Evolutionary conservation across 2,797 vertebrate species (phyloP).

Genomic region (Xenopus petersii): DNA sequence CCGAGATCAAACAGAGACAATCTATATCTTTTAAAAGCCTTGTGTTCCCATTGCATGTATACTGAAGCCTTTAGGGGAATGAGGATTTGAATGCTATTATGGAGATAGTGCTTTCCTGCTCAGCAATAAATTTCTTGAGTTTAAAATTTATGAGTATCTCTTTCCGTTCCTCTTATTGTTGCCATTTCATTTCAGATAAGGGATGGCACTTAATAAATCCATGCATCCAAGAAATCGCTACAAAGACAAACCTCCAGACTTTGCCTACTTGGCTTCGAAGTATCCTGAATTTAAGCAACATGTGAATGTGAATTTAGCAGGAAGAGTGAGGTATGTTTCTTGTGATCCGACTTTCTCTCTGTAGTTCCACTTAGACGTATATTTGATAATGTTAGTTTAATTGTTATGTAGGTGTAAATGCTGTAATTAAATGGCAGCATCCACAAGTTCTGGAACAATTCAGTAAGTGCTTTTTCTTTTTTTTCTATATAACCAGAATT

Average conservation of each 20-base stretch:
- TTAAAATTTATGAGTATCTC: not conserved
- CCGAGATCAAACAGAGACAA: not conserved
- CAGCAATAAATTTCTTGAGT: not conserved
- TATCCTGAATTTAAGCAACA: slow-evolving; percentile 86
- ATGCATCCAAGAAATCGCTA: slow-evolving; percentile 89
- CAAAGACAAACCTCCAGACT: slow-evolving; percentile 87
- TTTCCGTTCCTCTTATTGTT: slow-evolving; percentile 1
- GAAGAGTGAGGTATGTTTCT: slow-evolving; percentile 75
- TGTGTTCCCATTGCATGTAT: not conserved
- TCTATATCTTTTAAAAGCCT: not conserved
- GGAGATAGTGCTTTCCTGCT: not conserved
- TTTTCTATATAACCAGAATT: too few species aligned
- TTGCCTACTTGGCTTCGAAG: slow-evolving; percentile 82
- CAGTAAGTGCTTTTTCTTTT: too few species aligned
- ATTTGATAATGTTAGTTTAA: too few species aligned
- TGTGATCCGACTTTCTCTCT: too few species aligned
- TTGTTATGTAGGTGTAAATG: too few species aligned
- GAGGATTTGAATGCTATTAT: not conserved
- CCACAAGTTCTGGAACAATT: too few species aligned
- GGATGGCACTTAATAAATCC: slow-evolving; percentile 83
- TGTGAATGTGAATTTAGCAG: slow-evolving; percentile 76
- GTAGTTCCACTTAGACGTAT: too few species aligned
- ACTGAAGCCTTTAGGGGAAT: slow-evolving; percentile 1
- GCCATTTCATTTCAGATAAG: slow-evolving; percentile 19
- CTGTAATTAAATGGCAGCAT: too few species aligned